Percentiles rank a stretch among this genome's conserved stretches.
These are phyloP conservation scores for Lithodes maja DNA, from an alignment of 2,888 invertebrate species.

Conservation along the genomic window DNA sequence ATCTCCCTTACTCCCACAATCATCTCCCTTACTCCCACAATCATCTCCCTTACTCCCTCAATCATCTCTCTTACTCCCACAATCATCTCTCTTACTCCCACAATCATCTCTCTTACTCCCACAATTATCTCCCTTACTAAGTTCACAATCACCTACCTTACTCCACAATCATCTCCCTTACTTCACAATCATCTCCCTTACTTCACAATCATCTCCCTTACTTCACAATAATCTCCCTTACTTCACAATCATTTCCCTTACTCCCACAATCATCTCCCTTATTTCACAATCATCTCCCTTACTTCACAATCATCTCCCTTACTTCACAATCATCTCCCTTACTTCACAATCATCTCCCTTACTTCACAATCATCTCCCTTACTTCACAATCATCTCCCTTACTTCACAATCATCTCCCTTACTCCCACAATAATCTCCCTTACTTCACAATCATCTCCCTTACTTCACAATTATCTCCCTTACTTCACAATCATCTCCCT, in stretches of 20 bases:
- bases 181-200: too few species aligned
- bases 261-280: neutral
- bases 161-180: too few species aligned
- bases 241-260: neutral
- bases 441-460: neutral
- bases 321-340: neutral
- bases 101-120: neutral
- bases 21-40: too few species aligned
- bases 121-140: neutral
- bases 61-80: neutral
- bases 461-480: neutral
- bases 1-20: too few species aligned
- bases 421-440: neutral
- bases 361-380: too few species aligned
- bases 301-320: neutral
- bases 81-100: neutral
- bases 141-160: too few species aligned
- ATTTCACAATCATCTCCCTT: neutral
- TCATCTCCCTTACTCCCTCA: too few species aligned
- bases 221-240: neutral
- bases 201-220: neutral
- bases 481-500: neutral
- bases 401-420: too few species aligned
- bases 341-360: too few species aligned
- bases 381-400: too few species aligned